phyloP scores from a whole-genome alignment of 2,113 vertebrate species.

The Leuciscus idus region DNA sequence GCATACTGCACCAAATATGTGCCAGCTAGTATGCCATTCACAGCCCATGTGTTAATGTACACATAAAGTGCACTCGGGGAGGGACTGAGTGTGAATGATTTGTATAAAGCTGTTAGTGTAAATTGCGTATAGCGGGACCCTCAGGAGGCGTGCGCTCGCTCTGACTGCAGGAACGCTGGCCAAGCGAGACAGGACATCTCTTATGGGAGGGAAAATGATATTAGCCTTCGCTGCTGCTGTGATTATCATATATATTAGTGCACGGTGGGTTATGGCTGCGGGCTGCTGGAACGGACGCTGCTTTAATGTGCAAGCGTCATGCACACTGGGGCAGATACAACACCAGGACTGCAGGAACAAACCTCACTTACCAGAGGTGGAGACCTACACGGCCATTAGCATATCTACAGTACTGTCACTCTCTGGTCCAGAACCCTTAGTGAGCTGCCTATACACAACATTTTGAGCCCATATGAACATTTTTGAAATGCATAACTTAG shows the following conservation, averaged over 20 bases:
- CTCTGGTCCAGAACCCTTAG: neutral
- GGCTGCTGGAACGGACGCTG: constrained; percentile 62
- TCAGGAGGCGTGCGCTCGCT: constrained; percentile 14
- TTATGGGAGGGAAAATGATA: constrained; percentile 50
- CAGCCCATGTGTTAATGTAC: neutral
- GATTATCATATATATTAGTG: constrained; percentile 70
- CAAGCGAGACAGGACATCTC: constrained; percentile 45
- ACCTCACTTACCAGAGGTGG: constrained; percentile 8
- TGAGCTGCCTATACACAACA: neutral
- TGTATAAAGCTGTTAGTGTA: constrained; percentile 34
- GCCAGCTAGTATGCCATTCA: neutral
- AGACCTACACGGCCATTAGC: neutral
- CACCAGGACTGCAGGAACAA: constrained; percentile 61
- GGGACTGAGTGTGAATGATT: constrained; percentile 27
- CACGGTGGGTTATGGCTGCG: constrained; percentile 57
- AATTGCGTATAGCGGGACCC: constrained; percentile 31
- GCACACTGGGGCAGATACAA: constrained; percentile 60
- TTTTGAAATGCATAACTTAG: no score
- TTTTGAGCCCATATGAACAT: no score
- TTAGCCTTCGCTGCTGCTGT: constrained; percentile 64
- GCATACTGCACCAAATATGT: neutral
- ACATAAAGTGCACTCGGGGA: neutral
- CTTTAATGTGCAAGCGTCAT: constrained; percentile 48
- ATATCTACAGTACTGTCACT: neutral
- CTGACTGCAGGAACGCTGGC: constrained; percentile 48